Evolutionary conservation across 2,113 vertebrate genomes (phyloP).

Genomic region (Corythoichthys haematopterus): DNA sequence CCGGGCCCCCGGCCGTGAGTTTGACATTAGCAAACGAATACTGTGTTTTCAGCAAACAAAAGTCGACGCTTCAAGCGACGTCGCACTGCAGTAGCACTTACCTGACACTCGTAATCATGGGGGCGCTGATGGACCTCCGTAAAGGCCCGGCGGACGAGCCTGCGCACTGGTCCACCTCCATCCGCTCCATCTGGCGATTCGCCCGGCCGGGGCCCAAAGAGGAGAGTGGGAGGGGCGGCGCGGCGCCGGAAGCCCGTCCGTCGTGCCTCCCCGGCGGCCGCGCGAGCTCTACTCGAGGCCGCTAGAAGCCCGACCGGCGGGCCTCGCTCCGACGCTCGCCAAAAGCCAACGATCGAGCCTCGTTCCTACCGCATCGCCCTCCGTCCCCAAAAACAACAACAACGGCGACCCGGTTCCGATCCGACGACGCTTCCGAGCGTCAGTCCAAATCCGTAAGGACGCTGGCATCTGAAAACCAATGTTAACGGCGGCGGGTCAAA

Average conservation of each 20-base stretch:
- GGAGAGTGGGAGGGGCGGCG: constrained; percentile 12
- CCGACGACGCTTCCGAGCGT: neutral
- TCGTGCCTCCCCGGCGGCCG: constrained; percentile 39
- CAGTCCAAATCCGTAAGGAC: constrained; percentile 8
- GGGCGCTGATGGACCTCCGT: constrained; percentile 78
- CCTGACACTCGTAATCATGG: constrained; percentile 79
- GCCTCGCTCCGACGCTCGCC: constrained; percentile 60
- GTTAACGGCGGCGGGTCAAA: neutral
- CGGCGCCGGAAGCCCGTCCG: constrained; percentile 39
- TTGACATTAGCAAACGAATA: too few relatives aligned
- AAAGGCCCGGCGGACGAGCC: constrained; percentile 70
- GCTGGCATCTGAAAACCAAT: neutral
- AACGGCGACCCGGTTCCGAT: neutral
- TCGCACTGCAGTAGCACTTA: constrained; percentile 43
- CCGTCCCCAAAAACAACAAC: neutral
- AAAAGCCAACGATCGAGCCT: constrained; percentile 45
- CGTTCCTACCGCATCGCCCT: constrained; percentile 57
- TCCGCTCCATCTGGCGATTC: constrained; percentile 69
- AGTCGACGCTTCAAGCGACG: too few relatives aligned
- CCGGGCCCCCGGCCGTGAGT: too few relatives aligned
- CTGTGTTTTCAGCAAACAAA: too few relatives aligned
- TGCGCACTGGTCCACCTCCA: constrained; percentile 81
- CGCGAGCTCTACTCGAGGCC: constrained; percentile 57
- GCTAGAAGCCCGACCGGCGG: constrained; percentile 76
- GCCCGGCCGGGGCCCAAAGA: neutral